Evolutionary conservation across 2,113 vertebrate species (phyloP), one percentile per base, ranked within the genome.

Genomic region (Boulengeromyrus knoepffleri): DNA sequence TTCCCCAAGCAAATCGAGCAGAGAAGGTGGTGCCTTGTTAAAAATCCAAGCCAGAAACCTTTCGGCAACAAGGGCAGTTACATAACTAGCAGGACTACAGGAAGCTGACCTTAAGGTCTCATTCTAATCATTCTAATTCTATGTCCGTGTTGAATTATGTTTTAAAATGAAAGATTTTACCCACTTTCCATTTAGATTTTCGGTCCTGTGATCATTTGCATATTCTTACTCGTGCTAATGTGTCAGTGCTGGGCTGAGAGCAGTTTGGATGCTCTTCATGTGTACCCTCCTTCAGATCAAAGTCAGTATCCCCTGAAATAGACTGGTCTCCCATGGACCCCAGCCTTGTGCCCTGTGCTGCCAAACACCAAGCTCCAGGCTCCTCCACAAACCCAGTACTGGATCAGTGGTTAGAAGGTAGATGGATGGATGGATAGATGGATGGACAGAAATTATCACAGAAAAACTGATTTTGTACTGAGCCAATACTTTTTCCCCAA

Each of bases 131-230:
- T 9, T 52, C n/a, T 45, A 74, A 36, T 39, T 89, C 47, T 42
- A 89, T 21, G 56, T 85, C 31, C 3, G 15, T 50, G 62, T n/a
- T 74, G 89, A 39, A 42, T 45, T 45, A 39, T 45, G 3, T 88
- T 66, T 62, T 58, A 10, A 90, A 87, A 74, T 87, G 84, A 62
- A 62, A 24, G 36, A 85, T 45, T 10, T 58, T 52, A 27, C 46
- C 83, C 56, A 70, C 62, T 87, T 89, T 70, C 21, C 46, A 36
- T 74, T 87, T 87, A 36, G 84, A 50, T 87, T 85, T 90, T 87
- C 7, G 42, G 42, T n/a, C 45, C 19, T 46, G 0, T n/a, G 24
- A 15, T 52, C 58, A 87, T 87, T 86, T 74, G 45, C 56, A 74
- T 85, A 62, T 77, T 62, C 52, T n/a, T 58, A 36, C 70, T 88